Base-by-base conservation (phyloP, 2,113 vertebrate species). In the Furnarius figulus region DNA sequence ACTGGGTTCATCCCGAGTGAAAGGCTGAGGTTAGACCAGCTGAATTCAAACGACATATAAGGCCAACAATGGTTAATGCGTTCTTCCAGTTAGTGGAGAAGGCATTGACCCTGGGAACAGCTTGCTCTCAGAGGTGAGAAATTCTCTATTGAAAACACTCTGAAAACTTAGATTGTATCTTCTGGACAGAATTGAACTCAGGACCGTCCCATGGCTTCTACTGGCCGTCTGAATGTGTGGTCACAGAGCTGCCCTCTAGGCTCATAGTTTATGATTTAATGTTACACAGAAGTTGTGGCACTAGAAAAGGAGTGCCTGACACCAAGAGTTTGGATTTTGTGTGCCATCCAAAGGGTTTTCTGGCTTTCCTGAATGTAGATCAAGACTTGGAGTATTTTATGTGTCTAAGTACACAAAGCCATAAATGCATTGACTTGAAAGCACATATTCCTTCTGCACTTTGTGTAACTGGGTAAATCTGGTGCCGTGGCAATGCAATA, bases 211-310 rank as follows among this genome's bases (percentile, higher is more conserved):
- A 1, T 73, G 70, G 73, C 58, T 44, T 92, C 47, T 63, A 5
- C 49, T 42, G 56, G 31, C 4, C 44, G n/a, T 53, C 47, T 40
- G 76, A 49, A 30, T 14, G 40, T 65, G 30, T 46, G 56, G 82
- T 28, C 61, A 33, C 72, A 81, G 80, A 52, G 47, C 35, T 87
- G 65, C n/a, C 59, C 86, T 83, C 25, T 93, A 75, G 18, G 27
- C 23, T 77, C n/a, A 9, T 58, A 59, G 24, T 80, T 79, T 46
- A 22, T 73, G 55, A 77, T n/a, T 49, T 89, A 71, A 35, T 27
- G 10, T 63, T n/a, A 27, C 16, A 33, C 0, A 0, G 44, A 61
- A 76, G 22, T 33, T 44, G 30, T 1, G 8, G 24, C 76, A 47
- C 47, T 65, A 52, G 56, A 56, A 78, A 37, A 82, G 0, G 10